phyloP scores from a whole-genome alignment of 2,113 vertebrate genomes.

The Colius striatus region DNA sequence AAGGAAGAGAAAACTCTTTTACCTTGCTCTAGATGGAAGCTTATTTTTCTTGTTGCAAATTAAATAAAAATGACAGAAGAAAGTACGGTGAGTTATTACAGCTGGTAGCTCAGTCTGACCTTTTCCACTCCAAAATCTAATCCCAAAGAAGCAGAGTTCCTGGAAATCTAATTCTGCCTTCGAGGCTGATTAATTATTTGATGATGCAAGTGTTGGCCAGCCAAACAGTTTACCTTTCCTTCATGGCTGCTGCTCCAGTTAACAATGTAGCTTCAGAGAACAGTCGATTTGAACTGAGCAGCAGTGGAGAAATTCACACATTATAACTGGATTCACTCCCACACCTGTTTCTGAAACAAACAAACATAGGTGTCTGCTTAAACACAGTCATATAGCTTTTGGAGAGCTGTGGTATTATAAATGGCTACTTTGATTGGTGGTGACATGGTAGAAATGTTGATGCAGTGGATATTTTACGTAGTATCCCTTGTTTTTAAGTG shows the following conservation, averaged over 20 bases:
- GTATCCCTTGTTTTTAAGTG: background rate
- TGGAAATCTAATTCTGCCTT: slow-evolving; percentile 57
- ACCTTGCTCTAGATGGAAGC: background rate
- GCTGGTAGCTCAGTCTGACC: slow-evolving; percentile 29
- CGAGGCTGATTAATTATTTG: slow-evolving; percentile 44
- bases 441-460: background rate
- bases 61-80: slow-evolving; percentile 39
- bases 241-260: slow-evolving; percentile 18
- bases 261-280: slow-evolving; percentile 19
- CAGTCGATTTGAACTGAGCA: slow-evolving; percentile 8
- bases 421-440: background rate
- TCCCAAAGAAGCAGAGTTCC: slow-evolving; percentile 39
- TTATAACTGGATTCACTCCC: background rate
- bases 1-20: slow-evolving; percentile 33
- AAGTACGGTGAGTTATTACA: slow-evolving; percentile 29
- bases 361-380: background rate
- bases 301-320: background rate
- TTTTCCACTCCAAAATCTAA: slow-evolving; percentile 59
- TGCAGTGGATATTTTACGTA: background rate
- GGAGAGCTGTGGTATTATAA: background rate
- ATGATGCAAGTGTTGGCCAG: background rate
- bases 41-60: slow-evolving; percentile 48
- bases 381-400: background rate
- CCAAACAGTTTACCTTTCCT: slow-evolving; percentile 34
- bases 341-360: slow-evolving; percentile 22